phyloP scores from a whole-genome alignment of 2,888 invertebrate species.

The Gastrophysa polygoni region DNA sequence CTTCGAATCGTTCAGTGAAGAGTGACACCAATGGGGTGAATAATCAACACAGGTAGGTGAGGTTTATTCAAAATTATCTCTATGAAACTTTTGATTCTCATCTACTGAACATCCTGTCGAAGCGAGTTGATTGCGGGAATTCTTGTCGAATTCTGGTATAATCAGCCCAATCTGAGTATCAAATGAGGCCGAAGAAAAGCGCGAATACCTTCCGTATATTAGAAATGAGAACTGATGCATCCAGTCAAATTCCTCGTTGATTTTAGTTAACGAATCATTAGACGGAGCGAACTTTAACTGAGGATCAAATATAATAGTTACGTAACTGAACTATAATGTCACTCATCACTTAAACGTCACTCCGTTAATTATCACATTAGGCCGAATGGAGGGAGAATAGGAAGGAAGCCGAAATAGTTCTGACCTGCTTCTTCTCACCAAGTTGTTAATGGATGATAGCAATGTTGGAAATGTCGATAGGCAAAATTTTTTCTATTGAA shows the following conservation, averaged over 20 bases:
- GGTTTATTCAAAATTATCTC: not conserved
- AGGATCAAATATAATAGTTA: slow-evolving; percentile 60
- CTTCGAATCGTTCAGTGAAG: too few relatives aligned
- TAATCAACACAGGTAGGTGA: too few relatives aligned
- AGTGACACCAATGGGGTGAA: too few relatives aligned
- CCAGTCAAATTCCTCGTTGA: slow-evolving; percentile 46
- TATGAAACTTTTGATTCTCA: not conserved
- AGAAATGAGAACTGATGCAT: slow-evolving; percentile 47
- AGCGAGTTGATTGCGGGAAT: slow-evolving; percentile 24
- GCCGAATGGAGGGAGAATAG: slow-evolving; percentile 32
- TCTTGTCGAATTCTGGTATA: slow-evolving; percentile 34
- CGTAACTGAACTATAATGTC: slow-evolving; percentile 58
- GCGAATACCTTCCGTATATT: slow-evolving; percentile 28
- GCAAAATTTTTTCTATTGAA: too few relatives aligned
- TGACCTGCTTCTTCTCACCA: not conserved
- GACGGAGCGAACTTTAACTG: slow-evolving; percentile 56
- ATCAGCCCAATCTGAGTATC: slow-evolving; percentile 39
- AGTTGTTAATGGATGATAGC: not conserved
- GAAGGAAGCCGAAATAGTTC: slow-evolving; percentile 4
- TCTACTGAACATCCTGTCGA: not conserved
- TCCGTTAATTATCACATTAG: slow-evolving; percentile 58
- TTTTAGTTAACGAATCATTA: slow-evolving; percentile 58
- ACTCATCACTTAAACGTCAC: slow-evolving; percentile 59
- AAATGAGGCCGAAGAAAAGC: slow-evolving; percentile 47
- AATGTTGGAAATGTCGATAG: not conserved